Evolutionary conservation across 2,888 invertebrate genomes (phyloP).

Genomic region (Diplazon laetatorius): DNA sequence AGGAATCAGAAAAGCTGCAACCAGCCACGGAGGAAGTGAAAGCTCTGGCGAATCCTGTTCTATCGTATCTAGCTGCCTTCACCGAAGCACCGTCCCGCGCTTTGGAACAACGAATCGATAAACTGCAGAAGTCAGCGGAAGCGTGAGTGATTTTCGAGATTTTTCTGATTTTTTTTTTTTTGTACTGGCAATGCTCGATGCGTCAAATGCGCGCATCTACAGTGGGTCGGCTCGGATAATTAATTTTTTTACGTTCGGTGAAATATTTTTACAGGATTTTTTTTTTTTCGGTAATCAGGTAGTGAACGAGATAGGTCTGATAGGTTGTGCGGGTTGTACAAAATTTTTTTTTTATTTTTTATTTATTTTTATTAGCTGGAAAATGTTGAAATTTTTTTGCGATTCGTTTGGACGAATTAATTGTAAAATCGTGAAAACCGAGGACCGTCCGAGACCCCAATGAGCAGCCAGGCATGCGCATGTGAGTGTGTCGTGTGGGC

Average conservation of each 20-base stretch:
- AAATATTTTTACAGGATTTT: not conserved
- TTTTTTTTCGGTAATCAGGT: not conserved
- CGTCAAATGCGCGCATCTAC: conserved; percentile 1
- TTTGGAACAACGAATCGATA: conserved; percentile 88
- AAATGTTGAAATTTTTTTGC: not conserved
- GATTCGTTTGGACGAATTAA: not conserved
- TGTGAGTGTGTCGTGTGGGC: conserved; percentile 70
- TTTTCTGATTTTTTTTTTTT: conserved; percentile 11
- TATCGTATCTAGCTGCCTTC: conserved; percentile 88
- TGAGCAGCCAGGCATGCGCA: conserved; percentile 75
- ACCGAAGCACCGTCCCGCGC: conserved; percentile 88
- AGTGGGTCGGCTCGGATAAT: conserved; percentile 11
- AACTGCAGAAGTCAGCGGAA: conserved; percentile 88
- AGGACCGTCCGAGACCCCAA: conserved; percentile 21
- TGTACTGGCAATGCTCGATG: conserved; percentile 36
- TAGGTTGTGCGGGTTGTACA: no score
- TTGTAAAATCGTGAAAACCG: not conserved
- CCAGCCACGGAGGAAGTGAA: conserved; percentile 87
- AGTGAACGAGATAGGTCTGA: no score
- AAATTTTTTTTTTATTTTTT: not conserved
- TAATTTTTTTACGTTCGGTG: not conserved
- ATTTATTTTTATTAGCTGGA: not conserved
- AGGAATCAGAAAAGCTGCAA: conserved; percentile 88
- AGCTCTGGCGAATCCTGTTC: conserved; percentile 88
- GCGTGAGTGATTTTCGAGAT: conserved; percentile 84